phyloP scores from a whole-genome alignment of 2,797 vertebrate genomes.

The Sternarchorhynchus goeldii region DNA sequence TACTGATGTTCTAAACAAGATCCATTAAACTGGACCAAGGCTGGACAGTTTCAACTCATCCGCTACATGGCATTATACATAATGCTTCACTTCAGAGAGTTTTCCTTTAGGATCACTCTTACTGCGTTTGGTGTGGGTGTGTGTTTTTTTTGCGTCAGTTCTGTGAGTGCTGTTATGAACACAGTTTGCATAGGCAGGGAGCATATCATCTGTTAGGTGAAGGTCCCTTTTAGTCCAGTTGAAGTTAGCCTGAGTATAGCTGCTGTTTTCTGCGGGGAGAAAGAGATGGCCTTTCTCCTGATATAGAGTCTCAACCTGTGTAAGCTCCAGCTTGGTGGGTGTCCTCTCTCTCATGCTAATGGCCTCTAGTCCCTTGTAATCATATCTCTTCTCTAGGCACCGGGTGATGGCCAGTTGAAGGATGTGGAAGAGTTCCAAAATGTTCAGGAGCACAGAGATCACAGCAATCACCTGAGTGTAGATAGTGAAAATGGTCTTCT shows the following conservation, averaged over 20 bases:
- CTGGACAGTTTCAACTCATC: not conserved
- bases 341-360: constrained; percentile 27
- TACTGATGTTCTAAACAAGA: constrained; percentile 29
- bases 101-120: constrained; percentile 55
- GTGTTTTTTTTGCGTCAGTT: constrained; percentile 57
- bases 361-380: not conserved
- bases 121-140: constrained; percentile 50
- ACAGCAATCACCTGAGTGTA: constrained; percentile 77
- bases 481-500: constrained; percentile 83
- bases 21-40: constrained; percentile 26
- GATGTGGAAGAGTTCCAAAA: constrained; percentile 77
- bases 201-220: constrained; percentile 43
- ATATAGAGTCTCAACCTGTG: constrained; percentile 21
- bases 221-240: constrained; percentile 49
- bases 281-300: constrained; percentile 50
- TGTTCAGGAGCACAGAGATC: constrained; percentile 78
- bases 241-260: constrained; percentile 59
- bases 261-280: constrained; percentile 44
- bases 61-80: constrained; percentile 65
- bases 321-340: not conserved
- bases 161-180: constrained; percentile 59
- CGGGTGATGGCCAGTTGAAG: constrained; percentile 66
- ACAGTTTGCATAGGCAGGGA: constrained; percentile 73
- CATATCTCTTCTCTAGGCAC: constrained; percentile 63
- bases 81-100: constrained; percentile 66